Evolutionary conservation across 2,888 invertebrate species (phyloP).

Genomic region (Clistopyga incitator): DNA sequence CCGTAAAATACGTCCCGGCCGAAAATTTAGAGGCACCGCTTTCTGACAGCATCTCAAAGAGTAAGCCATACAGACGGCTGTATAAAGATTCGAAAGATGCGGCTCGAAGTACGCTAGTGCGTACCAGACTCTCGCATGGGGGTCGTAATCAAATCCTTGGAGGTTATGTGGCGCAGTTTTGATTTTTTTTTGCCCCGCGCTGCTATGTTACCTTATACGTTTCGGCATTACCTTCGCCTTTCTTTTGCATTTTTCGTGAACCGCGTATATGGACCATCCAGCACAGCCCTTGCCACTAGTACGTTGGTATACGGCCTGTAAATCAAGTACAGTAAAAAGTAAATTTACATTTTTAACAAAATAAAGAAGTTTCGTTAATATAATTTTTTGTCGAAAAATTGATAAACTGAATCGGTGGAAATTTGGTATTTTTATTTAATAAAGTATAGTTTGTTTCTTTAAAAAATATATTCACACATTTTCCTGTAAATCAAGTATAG

Average conservation of each 20-base stretch:
- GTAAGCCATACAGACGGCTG: constrained; percentile 3
- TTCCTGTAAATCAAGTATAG: no score
- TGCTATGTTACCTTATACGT: constrained; percentile 9
- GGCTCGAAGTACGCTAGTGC: constrained; percentile 46
- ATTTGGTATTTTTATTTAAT: no score
- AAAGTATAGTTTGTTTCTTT: no score
- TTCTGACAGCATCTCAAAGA: constrained; percentile 13
- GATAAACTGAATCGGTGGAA: no score
- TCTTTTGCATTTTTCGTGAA: constrained; percentile 14
- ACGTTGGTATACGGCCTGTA: constrained; percentile 14
- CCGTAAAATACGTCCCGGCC: constrained; percentile 72
- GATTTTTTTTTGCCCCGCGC: constrained; percentile 9
- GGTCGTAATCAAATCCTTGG: constrained; percentile 47
- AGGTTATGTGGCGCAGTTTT: constrained; percentile 22
- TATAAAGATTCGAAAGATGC: constrained; percentile 38
- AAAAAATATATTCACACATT: no score
- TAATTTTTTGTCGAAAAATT: no score
- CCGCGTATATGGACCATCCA: constrained; percentile 15
- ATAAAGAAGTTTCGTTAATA: no score
- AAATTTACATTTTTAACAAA: no score
- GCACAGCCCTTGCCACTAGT: constrained; percentile 1
- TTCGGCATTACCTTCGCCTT: neutral
- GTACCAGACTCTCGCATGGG: constrained; percentile 10
- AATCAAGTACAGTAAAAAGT: constrained; percentile 37
- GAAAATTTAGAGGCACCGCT: constrained; percentile 61